phyloP scores from a whole-genome alignment of 2,113 vertebrate species.

The Trichomycterus rosablanca region DNA sequence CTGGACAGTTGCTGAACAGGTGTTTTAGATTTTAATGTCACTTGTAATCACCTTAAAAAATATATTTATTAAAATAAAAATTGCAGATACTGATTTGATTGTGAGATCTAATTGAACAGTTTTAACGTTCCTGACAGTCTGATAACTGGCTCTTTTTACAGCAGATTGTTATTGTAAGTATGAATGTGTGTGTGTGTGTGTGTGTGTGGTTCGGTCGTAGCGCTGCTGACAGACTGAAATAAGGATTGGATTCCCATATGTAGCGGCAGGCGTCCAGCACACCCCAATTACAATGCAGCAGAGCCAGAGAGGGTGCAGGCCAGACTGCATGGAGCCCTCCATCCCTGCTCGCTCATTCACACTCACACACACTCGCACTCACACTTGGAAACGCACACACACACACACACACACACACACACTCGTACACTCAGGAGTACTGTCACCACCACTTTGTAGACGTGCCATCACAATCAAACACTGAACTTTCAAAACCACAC shows the following conservation, averaged over 20 bases:
- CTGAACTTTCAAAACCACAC: too few relatives aligned
- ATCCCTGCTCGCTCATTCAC: constrained; percentile 54
- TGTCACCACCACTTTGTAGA: constrained; percentile 34
- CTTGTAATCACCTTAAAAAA: too few relatives aligned
- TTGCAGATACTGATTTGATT: too few relatives aligned
- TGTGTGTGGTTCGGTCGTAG: constrained; percentile 32
- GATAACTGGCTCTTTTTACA: too few relatives aligned
- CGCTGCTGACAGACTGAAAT: constrained; percentile 60
- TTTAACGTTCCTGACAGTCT: too few relatives aligned
- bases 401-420: constrained; percentile 57
- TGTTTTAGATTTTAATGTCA: too few relatives aligned
- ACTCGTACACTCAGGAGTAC: background rate
- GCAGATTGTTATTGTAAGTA: too few relatives aligned
- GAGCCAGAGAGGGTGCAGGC: constrained; percentile 65
- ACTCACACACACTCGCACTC: constrained; percentile 1
- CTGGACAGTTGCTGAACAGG: too few relatives aligned
- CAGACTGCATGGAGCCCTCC: constrained; percentile 70
- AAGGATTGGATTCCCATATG: constrained; percentile 61
- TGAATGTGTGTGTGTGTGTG: constrained; percentile 26
- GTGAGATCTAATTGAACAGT: too few relatives aligned
- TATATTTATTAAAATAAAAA: too few relatives aligned
- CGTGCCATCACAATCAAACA: constrained; percentile 29
- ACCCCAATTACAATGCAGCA: constrained; percentile 69
- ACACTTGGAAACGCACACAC: constrained; percentile 63
- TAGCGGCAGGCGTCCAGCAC: constrained; percentile 64